Conservation (phyloP, 2,888 invertebrate genomes). For the Resseliella maxima region DNA sequence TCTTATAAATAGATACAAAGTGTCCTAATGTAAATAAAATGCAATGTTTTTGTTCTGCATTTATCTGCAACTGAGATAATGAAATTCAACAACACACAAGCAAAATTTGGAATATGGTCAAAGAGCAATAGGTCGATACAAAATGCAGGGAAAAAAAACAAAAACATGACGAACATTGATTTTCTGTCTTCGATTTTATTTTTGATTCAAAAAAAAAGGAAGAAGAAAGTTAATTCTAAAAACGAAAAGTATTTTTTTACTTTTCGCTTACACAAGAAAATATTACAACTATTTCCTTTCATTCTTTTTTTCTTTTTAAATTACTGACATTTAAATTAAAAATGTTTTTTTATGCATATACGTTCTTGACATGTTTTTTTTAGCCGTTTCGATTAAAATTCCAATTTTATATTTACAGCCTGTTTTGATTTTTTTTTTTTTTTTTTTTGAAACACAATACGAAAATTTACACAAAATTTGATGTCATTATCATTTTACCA, state of each 20-base stretch:
- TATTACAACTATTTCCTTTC: constrained; percentile 38
- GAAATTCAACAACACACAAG: neutral
- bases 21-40: constrained; percentile 2
- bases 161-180: neutral
- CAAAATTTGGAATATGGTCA: neutral
- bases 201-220: constrained; percentile 45
- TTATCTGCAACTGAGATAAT: neutral
- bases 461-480: constrained; percentile 50
- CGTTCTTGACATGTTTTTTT: neutral
- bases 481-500: neutral
- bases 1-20: neutral
- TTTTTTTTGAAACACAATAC: constrained; percentile 21
- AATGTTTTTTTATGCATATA: neutral
- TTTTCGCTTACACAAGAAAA: constrained; percentile 25
- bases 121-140: neutral
- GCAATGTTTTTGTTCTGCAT: neutral
- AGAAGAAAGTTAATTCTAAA: constrained; percentile 6
- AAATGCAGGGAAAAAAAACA: neutral
- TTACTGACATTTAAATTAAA: constrained; percentile 30
- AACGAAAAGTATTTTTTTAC: neutral
- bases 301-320: neutral
- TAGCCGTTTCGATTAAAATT: neutral
- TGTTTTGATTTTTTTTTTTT: constrained; percentile 6
- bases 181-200: constrained; percentile 40
- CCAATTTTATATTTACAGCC: constrained; percentile 51